Percentiles rank a stretch among this genome's conserved stretches.
These are phyloP conservation scores for Melanotaenia parkinsoni DNA, from an alignment of 2,797 vertebrate genomes.

Conservation along the genomic window DNA sequence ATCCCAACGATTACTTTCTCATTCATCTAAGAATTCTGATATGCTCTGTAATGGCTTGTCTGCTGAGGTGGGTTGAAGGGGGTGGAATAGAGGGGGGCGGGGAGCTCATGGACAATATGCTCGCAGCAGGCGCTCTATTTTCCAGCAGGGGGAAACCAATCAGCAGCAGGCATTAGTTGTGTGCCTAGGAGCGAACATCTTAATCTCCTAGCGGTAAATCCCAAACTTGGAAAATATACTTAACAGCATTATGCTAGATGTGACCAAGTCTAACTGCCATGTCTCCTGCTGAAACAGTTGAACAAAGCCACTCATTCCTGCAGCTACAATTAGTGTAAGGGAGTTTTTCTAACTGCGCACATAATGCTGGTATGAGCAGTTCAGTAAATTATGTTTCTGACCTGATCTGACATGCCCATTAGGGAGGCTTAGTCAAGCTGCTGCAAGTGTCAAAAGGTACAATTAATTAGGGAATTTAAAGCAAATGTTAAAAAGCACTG, in stretches of 20 bases:
- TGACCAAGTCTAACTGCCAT: constrained; percentile 53
- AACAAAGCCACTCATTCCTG: constrained; percentile 62
- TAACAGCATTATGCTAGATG: constrained; percentile 63
- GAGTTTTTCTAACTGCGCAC: constrained; percentile 64
- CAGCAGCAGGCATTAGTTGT: constrained; percentile 63
- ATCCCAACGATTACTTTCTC: constrained; percentile 83
- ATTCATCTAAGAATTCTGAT: constrained; percentile 83
- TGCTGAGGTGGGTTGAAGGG: constrained; percentile 66
- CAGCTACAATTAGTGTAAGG: constrained; percentile 67
- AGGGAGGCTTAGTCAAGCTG: constrained; percentile 46
- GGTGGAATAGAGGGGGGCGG: constrained; percentile 13
- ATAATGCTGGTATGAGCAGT: constrained; percentile 52
- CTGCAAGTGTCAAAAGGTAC: constrained; percentile 37
- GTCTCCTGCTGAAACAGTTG: constrained; percentile 61
- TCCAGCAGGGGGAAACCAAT: constrained; percentile 61
- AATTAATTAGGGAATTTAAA: constrained; percentile 57
- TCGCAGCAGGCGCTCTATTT: constrained; percentile 59
- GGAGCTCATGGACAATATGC: constrained; percentile 63
- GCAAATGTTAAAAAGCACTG: constrained; percentile 43
- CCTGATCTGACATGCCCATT: constrained; percentile 64
- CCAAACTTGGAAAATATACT: constrained; percentile 67
- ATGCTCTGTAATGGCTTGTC: constrained; percentile 79
- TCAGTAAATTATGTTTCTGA: constrained; percentile 60
- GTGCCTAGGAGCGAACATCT: constrained; percentile 65
- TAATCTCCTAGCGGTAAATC: constrained; percentile 70